Evolutionary conservation across 2,888 invertebrate species (phyloP).

Genomic region (Entomobrya multifasciata): DNA sequence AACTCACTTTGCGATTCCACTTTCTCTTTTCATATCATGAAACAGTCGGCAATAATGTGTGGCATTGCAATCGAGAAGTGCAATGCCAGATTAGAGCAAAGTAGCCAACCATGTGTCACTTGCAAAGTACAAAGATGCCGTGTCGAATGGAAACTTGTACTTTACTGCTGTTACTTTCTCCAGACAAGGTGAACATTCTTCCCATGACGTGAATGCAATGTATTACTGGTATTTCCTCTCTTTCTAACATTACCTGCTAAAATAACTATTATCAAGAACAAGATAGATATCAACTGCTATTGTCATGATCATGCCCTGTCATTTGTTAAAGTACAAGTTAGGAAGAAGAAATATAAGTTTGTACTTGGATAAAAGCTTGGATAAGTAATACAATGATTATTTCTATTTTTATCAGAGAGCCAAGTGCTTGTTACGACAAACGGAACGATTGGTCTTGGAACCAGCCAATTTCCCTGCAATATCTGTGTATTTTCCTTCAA

Average conservation of each 20-base stretch:
- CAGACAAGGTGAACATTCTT: slow-evolving; percentile 1
- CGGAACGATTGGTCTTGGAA: no score
- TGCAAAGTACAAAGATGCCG: slow-evolving; percentile 30
- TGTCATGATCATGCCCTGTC: slow-evolving; percentile 9
- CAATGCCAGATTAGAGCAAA: slow-evolving; percentile 33
- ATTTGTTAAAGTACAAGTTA: slow-evolving; percentile 27
- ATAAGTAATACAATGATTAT: no score
- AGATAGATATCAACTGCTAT: slow-evolving; percentile 26
- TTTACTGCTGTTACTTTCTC: neutral
- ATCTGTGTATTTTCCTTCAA: neutral
- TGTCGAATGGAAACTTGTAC: slow-evolving; percentile 21
- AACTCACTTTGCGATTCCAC: neutral
- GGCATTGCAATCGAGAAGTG: slow-evolving; percentile 13
- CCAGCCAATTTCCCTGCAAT: neutral
- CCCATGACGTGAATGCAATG: neutral
- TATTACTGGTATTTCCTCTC: neutral
- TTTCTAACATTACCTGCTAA: neutral
- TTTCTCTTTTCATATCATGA: neutral
- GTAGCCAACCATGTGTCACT: slow-evolving; percentile 44
- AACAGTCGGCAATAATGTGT: neutral
- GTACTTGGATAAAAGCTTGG: no score
- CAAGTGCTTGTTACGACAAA: no score
- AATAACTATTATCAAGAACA: slow-evolving; percentile 16
- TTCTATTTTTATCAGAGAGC: no score
- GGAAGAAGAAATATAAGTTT: neutral